Conservation (phyloP, 2,113 vertebrate species). For the Orycteropus afer region DNA sequence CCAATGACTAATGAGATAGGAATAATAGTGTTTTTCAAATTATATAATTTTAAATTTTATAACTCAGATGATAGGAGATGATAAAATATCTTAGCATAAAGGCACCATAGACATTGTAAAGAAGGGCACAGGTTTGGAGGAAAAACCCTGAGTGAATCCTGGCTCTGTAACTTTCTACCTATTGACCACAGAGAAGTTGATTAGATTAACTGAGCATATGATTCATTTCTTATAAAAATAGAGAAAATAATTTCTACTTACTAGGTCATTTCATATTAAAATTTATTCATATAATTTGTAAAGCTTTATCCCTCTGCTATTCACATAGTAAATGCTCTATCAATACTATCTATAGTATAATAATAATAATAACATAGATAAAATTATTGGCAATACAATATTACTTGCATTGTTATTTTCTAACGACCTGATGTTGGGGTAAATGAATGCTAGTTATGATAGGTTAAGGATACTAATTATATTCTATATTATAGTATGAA, state of each 20-base stretch:
- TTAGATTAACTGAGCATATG: neutral
- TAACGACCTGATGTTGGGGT: neutral
- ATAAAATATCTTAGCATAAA: neutral
- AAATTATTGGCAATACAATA: neutral
- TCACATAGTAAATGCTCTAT: neutral
- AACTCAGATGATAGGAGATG: neutral
- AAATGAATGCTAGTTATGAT: neutral
- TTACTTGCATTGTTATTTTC: neutral
- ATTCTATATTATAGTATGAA: neutral
- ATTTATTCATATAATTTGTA: neutral
- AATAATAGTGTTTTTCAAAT: neutral
- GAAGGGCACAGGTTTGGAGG: neutral
- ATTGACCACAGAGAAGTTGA: neutral
- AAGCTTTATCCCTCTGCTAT: neutral
- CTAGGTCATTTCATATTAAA: neutral
- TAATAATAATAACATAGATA: too few species aligned
- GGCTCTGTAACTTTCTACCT: neutral
- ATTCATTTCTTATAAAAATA: neutral
- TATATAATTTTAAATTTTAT: neutral
- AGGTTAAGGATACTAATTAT: neutral
- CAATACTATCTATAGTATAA: neutral
- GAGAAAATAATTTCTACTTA: neutral
- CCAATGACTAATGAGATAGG: neutral
- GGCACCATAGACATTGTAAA: neutral
- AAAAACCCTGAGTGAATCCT: neutral